Base-by-base conservation (phyloP, 2,888 invertebrate genomes). In the Nephrocerus scutellatus region DNA sequence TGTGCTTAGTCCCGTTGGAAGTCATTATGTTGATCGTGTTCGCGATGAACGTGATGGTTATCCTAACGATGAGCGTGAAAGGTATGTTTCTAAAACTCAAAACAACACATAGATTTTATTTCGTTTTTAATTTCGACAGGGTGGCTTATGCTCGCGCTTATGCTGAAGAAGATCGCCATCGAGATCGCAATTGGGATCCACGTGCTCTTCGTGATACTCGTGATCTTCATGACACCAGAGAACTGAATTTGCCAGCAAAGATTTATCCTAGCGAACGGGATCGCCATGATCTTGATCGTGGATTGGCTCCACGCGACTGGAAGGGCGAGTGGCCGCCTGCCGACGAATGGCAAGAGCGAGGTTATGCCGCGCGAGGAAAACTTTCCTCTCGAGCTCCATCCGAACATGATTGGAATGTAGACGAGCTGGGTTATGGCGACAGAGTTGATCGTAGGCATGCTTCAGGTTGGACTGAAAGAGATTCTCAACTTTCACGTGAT, bases 391-490 rank as follows among this genome's bases (percentile, higher is more conserved):
- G 62, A 22, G 56, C 65, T 1, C 50, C 58, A 3, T 63, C 65
- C 1, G 65, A 65, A 39, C 63, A 63, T 1, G 64, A 66, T 34
- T 65, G 66, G 64, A 66, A 65, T 49, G 57, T 59, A 2, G 65
- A 63, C 31, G 66, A 65, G 9, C 56, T 50, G 15, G 51, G 60
- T 44, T 26, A 44, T 43, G 26, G 39, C 36, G 24, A 31, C 35
- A 6, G 24, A 18, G 9, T n/a, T n/a, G n/a, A 20, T 15, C 39
- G 7, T 46, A 35, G 23, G 31, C n/a, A n/a, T 14, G 47, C 36
- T 21, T 24, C 41, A 4, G 36, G 30, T 4, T 41, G 35, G 6
- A 49, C 31, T 10, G 35, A 38, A 31, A 3, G 12, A n/a, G 41
- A 37, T 4, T 2, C 33, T 6, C 6, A 33, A 10, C n/a, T 10